Percentiles rank a stretch among this genome's conserved stretches.
phyloP scores from a whole-genome alignment of 2,888 invertebrate species.

The Spodoptera littoralis region DNA sequence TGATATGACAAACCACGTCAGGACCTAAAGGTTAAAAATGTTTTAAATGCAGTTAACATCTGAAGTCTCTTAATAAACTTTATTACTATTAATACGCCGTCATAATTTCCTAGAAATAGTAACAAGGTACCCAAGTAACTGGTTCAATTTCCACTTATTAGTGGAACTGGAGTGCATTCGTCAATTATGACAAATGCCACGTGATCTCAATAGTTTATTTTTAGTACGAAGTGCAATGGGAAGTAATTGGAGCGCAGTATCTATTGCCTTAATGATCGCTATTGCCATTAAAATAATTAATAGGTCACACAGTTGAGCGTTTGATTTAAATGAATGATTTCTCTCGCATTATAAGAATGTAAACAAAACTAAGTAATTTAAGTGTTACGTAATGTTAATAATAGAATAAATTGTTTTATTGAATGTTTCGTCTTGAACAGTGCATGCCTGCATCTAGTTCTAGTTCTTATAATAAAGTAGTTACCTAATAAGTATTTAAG shows the following conservation, averaged over 20 bases:
- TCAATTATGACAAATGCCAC: conserved; percentile 52
- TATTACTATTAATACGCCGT: conserved; percentile 28
- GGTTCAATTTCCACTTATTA: conserved; percentile 61
- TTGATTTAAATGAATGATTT: conserved; percentile 33
- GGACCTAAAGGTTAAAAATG: too few species aligned
- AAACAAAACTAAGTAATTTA: conserved; percentile 9
- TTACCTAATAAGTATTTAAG: too few species aligned
- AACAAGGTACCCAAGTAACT: conserved; percentile 36
- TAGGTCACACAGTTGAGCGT: conserved; percentile 43
- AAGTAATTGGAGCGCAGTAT: conserved; percentile 48
- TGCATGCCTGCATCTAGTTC: too few species aligned
- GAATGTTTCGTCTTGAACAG: neutral
- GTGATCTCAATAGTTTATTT: conserved; percentile 56
- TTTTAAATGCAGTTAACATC: too few species aligned
- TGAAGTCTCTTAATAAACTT: neutral
- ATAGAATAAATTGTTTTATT: neutral
- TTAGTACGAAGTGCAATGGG: conserved; percentile 56
- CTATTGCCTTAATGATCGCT: conserved; percentile 30
- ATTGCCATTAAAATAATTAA: conserved; percentile 46
- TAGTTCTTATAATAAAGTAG: too few species aligned
- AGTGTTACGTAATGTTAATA: conserved; percentile 7
- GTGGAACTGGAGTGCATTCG: conserved; percentile 59
- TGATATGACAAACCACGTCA: too few species aligned
- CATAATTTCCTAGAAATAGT: conserved; percentile 57
- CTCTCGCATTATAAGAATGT: conserved; percentile 6